phyloP scores from a whole-genome alignment of 2,797 vertebrate species.

The Tolypeutes matacus region DNA sequence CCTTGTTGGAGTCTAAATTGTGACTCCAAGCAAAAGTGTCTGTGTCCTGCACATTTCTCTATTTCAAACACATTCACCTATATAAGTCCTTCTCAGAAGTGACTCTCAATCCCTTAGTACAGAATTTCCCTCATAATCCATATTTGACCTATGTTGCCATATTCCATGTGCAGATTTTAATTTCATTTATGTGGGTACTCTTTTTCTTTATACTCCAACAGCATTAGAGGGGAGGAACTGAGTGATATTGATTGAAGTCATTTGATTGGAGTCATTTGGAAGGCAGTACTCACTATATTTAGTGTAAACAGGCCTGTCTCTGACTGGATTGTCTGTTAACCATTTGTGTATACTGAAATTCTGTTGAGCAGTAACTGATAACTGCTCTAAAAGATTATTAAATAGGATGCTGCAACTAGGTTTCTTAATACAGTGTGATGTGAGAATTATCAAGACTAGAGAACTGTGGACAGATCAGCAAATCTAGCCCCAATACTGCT shows the following conservation, averaged over 20 bases:
- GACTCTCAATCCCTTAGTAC: not conserved
- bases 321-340: slow-evolving; percentile 81
- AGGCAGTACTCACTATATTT: slow-evolving; percentile 81
- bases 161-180: slow-evolving; percentile 80
- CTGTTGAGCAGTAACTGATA: slow-evolving; percentile 83
- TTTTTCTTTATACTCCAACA: slow-evolving; percentile 76
- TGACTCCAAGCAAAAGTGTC: not conserved
- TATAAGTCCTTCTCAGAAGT: slow-evolving; percentile 29
- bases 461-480: slow-evolving; percentile 74
- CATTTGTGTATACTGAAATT: slow-evolving; percentile 80
- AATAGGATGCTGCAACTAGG: slow-evolving; percentile 80
- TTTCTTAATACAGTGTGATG: slow-evolving; percentile 79
- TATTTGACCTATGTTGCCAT: slow-evolving; percentile 31
- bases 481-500: slow-evolving; percentile 76
- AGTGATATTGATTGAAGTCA: slow-evolving; percentile 80
- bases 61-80: slow-evolving; percentile 17
- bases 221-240: slow-evolving; percentile 77
- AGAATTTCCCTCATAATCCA: slow-evolving; percentile 10
- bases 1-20: slow-evolving; percentile 17
- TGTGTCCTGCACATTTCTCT: not conserved
- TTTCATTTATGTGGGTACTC: slow-evolving; percentile 80
- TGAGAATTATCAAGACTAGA: slow-evolving; percentile 78
- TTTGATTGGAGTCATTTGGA: slow-evolving; percentile 80
- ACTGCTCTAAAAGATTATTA: slow-evolving; percentile 82
- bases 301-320: slow-evolving; percentile 76